Evolutionary conservation across 2,888 invertebrate species (phyloP).

Genomic region (Alcis repandata): DNA sequence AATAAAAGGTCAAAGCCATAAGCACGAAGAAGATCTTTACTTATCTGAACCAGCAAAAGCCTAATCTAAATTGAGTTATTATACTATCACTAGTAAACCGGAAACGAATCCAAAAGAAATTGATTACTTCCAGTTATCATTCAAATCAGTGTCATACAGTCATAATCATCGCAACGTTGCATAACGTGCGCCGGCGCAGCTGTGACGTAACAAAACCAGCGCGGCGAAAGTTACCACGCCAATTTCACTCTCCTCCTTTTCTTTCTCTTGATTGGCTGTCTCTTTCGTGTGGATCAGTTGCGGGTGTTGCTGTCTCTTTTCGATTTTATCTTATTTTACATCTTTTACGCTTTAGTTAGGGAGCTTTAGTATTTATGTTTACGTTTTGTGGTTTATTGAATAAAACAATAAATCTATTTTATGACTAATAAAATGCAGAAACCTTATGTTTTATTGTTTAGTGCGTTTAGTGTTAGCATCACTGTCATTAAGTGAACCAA

Average conservation of each 20-base stretch:
- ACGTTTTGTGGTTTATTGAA: background rate
- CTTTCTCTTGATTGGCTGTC: slow-evolving; percentile 71
- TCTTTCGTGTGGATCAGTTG: slow-evolving; percentile 57
- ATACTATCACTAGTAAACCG: slow-evolving; percentile 55
- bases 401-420: background rate
- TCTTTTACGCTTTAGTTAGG: slow-evolving; percentile 55
- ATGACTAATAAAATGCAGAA: too few species aligned
- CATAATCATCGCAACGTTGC: slow-evolving; percentile 79
- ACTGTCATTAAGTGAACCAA: too few species aligned
- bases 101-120: slow-evolving; percentile 70
- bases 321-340: slow-evolving; percentile 55
- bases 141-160: slow-evolving; percentile 81
- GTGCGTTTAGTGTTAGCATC: too few species aligned
- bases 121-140: slow-evolving; percentile 76
- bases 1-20: background rate
- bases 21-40: background rate
- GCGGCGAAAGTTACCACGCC: slow-evolving; percentile 82
- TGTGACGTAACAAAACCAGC: slow-evolving; percentile 82
- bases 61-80: slow-evolving; percentile 40
- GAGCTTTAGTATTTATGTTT: slow-evolving; percentile 5
- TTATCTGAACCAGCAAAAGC: slow-evolving; percentile 14
- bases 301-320: slow-evolving; percentile 56
- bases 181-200: slow-evolving; percentile 67
- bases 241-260: slow-evolving; percentile 81
- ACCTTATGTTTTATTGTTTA: too few species aligned